Evolutionary conservation across 2,797 vertebrate species (phyloP), one percentile per base, ranked within the genome.

Genomic region (Crenichthys baileyi): DNA sequence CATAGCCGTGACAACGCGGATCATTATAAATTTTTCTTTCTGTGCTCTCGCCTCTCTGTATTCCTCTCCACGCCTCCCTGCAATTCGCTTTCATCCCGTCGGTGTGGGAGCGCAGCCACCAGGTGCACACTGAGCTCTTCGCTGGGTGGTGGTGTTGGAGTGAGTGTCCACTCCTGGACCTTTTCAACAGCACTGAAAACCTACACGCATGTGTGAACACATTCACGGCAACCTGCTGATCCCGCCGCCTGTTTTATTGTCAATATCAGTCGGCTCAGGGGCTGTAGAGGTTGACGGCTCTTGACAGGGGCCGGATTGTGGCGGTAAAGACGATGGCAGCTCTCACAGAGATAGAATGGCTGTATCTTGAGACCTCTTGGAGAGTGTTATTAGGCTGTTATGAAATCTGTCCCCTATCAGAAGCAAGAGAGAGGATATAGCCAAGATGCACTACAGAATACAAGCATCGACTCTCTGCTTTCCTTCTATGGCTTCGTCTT

Each of bases 301-400:
- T 87, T 92, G 90, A 90, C 87, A 88, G 90, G 56, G 77, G 80
- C 84, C 83, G 83, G 85, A 91, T 92, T 88, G 90, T 88, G 41
- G 87, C 88, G 79, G 91, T 90, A 91, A 91, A 90, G 90, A 92
- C 89, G 90, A 92, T 87, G 90, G 84, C 80, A 79, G 90, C 87
- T 92, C 90, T 91, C 58, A 85, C 78, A 77, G 90, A 89, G 87
- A 92, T 90, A 88, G 93, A 91, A 91, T 81, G 87, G 86, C 89
- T 74, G 85, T 80, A 89, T 92, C 90, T 90, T 78, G 88, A 91
- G 89, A 93, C 82, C 88, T 89, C 85, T 90, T 88, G 84, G 78
- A 91, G 85, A 87, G 85, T 92, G 86, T 92, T 94, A 94, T 93
- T 92, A 90, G 90, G 90, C 87, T 82, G 81, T 87, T 87, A 89